Evolutionary conservation across 1,140 invertebrate genomes (phyloP).

Genomic region (Uloborus diversus): DNA sequence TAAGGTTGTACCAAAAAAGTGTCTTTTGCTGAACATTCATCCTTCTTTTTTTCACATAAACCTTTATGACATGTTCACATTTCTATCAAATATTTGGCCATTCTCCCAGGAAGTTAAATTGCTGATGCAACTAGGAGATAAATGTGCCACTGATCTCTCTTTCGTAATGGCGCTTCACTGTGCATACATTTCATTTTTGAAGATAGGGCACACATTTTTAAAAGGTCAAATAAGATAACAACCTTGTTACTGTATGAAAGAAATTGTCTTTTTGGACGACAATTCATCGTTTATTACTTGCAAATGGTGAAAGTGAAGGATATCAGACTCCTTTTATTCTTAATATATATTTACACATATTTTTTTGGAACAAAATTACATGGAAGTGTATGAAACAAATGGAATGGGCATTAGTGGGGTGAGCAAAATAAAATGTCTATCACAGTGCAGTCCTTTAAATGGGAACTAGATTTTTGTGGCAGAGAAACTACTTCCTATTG

Average conservation of each 20-base stretch:
- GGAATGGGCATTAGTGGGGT: slow-evolving; percentile 52
- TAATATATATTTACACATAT: slow-evolving; percentile 43
- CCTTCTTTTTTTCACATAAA: slow-evolving; percentile 27
- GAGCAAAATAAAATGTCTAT: slow-evolving; percentile 53
- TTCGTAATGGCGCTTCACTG: slow-evolving; percentile 29
- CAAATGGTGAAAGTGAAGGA: slow-evolving; percentile 48
- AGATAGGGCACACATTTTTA: slow-evolving; percentile 24
- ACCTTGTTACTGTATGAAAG: slow-evolving; percentile 50
- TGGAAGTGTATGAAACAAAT: slow-evolving; percentile 55
- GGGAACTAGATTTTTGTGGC: slow-evolving; percentile 55
- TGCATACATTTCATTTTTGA: slow-evolving; percentile 41
- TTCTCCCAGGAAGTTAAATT: slow-evolving; percentile 37
- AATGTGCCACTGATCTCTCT: slow-evolving; percentile 39
- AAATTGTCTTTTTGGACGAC: slow-evolving; percentile 52
- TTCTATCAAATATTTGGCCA: slow-evolving; percentile 1
- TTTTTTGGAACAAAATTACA: slow-evolving; percentile 50
- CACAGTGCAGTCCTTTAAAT: slow-evolving; percentile 52
- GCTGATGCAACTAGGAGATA: slow-evolving; percentile 28
- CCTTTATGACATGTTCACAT: slow-evolving; percentile 9
- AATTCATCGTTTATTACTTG: slow-evolving; percentile 44
- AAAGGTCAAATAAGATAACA: slow-evolving; percentile 43
- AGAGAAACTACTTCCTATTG: slow-evolving; percentile 41
- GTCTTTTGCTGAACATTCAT: slow-evolving; percentile 53
- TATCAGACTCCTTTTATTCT: too few species aligned
- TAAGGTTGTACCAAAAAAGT: slow-evolving; percentile 56